phyloP scores from a whole-genome alignment of 2,888 invertebrate genomes.

The Amphipoea lucens region DNA sequence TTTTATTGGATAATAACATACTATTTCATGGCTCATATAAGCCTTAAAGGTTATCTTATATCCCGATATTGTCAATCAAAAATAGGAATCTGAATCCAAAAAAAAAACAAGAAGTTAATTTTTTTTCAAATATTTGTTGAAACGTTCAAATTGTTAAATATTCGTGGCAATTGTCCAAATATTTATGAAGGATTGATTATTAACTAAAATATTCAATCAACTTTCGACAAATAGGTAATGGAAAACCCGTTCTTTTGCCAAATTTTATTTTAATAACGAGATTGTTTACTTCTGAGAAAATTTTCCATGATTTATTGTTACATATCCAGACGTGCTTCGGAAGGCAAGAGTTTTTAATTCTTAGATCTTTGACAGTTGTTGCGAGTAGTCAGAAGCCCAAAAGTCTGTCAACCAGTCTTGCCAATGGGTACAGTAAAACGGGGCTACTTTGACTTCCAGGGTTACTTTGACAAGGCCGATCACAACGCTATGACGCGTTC shows the following conservation, averaged over 20 bases:
- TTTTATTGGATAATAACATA: slow-evolving; percentile 7
- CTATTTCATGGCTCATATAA: neutral
- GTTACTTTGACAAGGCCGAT: too few species aligned
- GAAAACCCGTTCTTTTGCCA: slow-evolving; percentile 1
- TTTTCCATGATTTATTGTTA: neutral
- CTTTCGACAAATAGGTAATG: neutral
- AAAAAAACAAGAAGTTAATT: neutral
- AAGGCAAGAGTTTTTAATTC: too few species aligned
- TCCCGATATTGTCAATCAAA: neutral
- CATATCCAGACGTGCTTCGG: too few species aligned
- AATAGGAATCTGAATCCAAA: neutral
- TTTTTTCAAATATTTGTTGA: neutral
- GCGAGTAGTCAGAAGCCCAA: neutral
- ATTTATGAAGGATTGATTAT: neutral
- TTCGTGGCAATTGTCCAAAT: neutral
- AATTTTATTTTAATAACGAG: slow-evolving; percentile 3
- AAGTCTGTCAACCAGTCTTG: neutral
- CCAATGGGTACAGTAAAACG: too few species aligned
- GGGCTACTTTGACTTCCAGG: too few species aligned
- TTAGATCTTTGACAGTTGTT: neutral
- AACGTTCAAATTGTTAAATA: neutral
- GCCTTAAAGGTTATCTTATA: neutral
- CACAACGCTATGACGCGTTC: too few species aligned
- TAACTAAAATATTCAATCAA: slow-evolving; percentile 6
- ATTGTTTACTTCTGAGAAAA: neutral